Evolutionary conservation across 92 coral and sea anemone species (phyloP).

Genomic region (Porites rus): DNA sequence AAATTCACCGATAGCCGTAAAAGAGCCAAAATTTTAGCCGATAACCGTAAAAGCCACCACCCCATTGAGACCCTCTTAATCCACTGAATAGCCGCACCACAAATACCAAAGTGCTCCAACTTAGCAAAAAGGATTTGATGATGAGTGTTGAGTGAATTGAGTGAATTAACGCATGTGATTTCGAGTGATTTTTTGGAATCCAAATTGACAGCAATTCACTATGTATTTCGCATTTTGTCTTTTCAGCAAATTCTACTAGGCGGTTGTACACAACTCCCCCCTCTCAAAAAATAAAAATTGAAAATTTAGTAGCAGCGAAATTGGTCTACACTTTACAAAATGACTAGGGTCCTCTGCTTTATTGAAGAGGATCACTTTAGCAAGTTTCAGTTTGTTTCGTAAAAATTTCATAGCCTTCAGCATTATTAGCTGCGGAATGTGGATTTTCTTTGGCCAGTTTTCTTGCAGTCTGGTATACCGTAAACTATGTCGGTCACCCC

Average conservation of each 20-base stretch:
- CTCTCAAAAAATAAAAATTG: too few relatives aligned
- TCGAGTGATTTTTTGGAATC: slow-evolving; percentile 51
- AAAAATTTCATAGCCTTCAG: slow-evolving; percentile 19
- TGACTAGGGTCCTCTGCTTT: slow-evolving; percentile 34
- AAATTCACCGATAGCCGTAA: too few relatives aligned
- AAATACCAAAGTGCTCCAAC: not conserved
- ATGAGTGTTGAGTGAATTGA: not conserved
- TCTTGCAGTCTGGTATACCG: not conserved
- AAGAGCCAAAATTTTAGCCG: too few relatives aligned
- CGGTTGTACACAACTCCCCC: slow-evolving; percentile 53
- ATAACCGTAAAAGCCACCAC: too few relatives aligned
- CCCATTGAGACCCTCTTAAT: too few relatives aligned
- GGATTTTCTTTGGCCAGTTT: not conserved
- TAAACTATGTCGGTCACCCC: not conserved
- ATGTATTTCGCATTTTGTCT: not conserved
- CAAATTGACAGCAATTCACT: slow-evolving; percentile 46
- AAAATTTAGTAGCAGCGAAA: too few relatives aligned
- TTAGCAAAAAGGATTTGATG: slow-evolving; percentile 5
- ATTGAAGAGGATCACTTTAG: slow-evolving; percentile 44
- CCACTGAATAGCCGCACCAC: not conserved
- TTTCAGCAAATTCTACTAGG: slow-evolving; percentile 12
- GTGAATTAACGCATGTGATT: slow-evolving; percentile 32
- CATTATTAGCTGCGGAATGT: not conserved
- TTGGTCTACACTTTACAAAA: too few relatives aligned
- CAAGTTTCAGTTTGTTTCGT: slow-evolving; percentile 46